A percentile compares a stretch with the other conserved stretches of the same genome.
Evolutionary conservation across 92 coral and sea anemone species (phyloP).

Genomic region (Plumapathes pennacea): DNA sequence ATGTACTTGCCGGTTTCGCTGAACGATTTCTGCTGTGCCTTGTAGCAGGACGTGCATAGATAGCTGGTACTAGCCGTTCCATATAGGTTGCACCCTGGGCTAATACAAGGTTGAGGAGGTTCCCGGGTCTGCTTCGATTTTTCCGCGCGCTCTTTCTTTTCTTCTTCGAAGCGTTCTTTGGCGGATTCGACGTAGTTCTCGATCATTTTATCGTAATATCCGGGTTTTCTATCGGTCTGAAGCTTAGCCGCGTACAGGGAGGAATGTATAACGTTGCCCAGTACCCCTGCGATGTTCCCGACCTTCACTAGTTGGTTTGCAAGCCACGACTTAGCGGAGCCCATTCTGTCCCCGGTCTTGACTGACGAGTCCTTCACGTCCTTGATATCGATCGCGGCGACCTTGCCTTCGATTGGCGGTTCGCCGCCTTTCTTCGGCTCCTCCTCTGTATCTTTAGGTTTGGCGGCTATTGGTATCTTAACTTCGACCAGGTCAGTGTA

Average conservation of each 20-base stretch:
- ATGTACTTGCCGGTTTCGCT: constrained; percentile 60
- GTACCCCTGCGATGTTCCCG: constrained; percentile 68
- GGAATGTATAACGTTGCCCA: constrained; percentile 51
- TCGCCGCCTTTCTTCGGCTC: constrained; percentile 5
- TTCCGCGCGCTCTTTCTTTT: constrained; percentile 46
- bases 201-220: constrained; percentile 81
- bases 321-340: constrained; percentile 69
- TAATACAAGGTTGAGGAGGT: constrained; percentile 69
- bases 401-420: constrained; percentile 18
- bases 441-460: constrained; percentile 30
- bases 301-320: constrained; percentile 67
- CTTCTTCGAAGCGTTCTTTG: constrained; percentile 77
- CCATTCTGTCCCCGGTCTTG: constrained; percentile 43
- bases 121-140: constrained; percentile 9
- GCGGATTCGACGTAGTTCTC: constrained; percentile 81
- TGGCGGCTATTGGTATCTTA: constrained; percentile 48
- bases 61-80: constrained; percentile 88
- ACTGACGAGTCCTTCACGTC: constrained; percentile 14
- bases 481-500: constrained; percentile 65
- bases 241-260: constrained; percentile 72
- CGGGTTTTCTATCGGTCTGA: constrained; percentile 79
- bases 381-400: constrained; percentile 16
- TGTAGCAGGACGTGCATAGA: constrained; percentile 83
- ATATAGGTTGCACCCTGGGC: constrained; percentile 78
- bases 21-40: constrained; percentile 81